Base-by-base conservation (phyloP, 1,140 invertebrate genomes). In the Drosophila albomicans region DNA sequence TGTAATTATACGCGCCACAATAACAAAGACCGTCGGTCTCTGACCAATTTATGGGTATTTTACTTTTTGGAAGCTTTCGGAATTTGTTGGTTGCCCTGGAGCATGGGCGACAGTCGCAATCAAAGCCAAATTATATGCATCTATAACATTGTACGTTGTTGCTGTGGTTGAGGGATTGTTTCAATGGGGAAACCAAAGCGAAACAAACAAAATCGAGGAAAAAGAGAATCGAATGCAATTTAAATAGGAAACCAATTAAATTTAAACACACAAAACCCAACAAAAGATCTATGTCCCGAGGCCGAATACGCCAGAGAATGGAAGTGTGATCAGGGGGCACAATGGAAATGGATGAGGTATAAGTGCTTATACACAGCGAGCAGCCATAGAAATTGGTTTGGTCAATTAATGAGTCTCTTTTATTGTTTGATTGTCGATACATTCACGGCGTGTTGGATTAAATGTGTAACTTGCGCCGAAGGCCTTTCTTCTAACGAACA, bases 221-320 rank as follows among this genome's bases (percentile, higher is more conserved):
- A 52, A 56, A 38, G 35, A 54, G 30, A 43, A 57, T 25, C 32
- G 41, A 82, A 75, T 82, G 79, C 79, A 82, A 82, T 82, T 82
- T 82, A 75, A 82, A 82, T 82, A 69, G 75, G 80, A 82, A 82
- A 82, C 79, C 79, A 82, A 82, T 82, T 82, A 82, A 82, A 82
- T 78, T 82, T 82, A 82, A 82, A 71, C 57, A 78, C 75, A 82
- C 54, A 56, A 74, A 77, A 78, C 74, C 81, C 78, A 74, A 25
- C 20, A 25, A 25, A 25, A 25, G 20, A 25, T 25, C 20, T 25
- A 25, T 25, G 66, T 13, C 7, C 20, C 68, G 57, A 57, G 5
- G 38, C 15, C 43, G 11, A 54, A 52, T 64, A 63, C 28, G 62
- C 28, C 51, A 56, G 59, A 46, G 46, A 16, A 62, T 28, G 63